Evolutionary conservation across 2,113 vertebrate species (phyloP), one percentile per base, ranked within the genome.

Genomic region (Gracilinanus agilis): DNA sequence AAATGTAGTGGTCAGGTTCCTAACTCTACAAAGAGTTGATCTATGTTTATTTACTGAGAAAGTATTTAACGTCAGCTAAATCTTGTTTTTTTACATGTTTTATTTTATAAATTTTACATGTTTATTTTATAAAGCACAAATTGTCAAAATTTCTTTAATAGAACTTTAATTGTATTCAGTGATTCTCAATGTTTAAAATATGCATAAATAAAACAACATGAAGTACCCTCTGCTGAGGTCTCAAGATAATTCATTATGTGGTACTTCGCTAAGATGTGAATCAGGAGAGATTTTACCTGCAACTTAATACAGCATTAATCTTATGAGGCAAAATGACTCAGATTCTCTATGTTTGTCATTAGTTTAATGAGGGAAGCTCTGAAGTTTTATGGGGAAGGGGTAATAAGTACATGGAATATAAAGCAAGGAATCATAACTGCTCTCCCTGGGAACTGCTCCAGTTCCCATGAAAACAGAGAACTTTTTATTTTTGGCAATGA

Each of bases 151-250:
- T 90, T 54, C 34, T 90, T 90, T 53, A 90, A 90, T 90, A 27
- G 2, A 95, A 88, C 92, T 95, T 75, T 0, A 93, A 67, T 89
- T 93, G 92, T 93, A 93, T 93, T 95, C 95, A 24, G 16, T 95
- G 94, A 96, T 67, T 89, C 0, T 89, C 53, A 90, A 25, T 10
- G 44, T 25, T 96, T 97, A 95, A 96, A 54, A 94, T 96, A 97
- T 34, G 94, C 56, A 94, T 55, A 94, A 54, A 92, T 24, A 13
- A 97, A 95, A 96, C 12, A 89, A 23, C 1, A 94, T 54, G 61
- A 67, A 67, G 44, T 12, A 75, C 27, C 8, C 1, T 96, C 53
- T 44, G 0, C 92, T 95, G 3, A 94, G 93, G 96, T 67, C 9
- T 27, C 25, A 93, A 19, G 25, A 16, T 96, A 96, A 95, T 95